Conservation (phyloP, 2,888 invertebrate species). For the Tinea pellionella region DNA sequence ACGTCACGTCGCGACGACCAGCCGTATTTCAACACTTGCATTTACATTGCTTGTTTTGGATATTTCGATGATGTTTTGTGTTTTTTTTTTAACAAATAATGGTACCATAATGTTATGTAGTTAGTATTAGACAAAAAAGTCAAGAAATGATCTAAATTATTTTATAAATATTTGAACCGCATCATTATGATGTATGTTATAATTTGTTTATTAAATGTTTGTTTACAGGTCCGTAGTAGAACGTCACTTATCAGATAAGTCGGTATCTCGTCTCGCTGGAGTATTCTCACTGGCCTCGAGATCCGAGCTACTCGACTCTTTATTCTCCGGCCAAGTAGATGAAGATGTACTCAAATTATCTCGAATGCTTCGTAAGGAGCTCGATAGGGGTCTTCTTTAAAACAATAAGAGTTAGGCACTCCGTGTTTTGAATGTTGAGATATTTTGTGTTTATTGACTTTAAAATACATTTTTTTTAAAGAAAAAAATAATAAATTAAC, state of each 20-base stretch:
- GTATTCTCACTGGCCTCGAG: slow-evolving; percentile 72
- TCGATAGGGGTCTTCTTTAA: slow-evolving; percentile 60
- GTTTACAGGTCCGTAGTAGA: slow-evolving; percentile 74
- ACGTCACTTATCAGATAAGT: slow-evolving; percentile 87
- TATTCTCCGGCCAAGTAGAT: slow-evolving; percentile 54
- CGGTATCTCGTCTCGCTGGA: slow-evolving; percentile 80
- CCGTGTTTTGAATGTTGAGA: slow-evolving; percentile 17
- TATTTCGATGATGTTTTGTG: no score
- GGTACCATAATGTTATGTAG: no score
- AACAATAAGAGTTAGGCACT: slow-evolving; percentile 16
- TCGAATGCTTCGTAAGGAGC: slow-evolving; percentile 58
- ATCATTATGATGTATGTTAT: no score
- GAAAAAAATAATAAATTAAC: no score
- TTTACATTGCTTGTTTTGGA: no score
- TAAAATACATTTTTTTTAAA: background rate
- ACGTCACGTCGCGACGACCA: no score
- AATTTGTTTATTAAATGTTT: background rate
- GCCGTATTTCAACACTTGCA: no score
- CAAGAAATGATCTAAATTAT: no score
- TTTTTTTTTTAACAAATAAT: no score
- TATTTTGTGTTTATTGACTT: background rate
- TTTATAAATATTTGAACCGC: no score
- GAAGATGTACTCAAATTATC: slow-evolving; percentile 54
- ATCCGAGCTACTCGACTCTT: slow-evolving; percentile 51
- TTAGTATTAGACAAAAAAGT: no score